Evolutionary conservation across 1,140 invertebrate genomes (phyloP).

Genomic region (Theocolax elegans): DNA sequence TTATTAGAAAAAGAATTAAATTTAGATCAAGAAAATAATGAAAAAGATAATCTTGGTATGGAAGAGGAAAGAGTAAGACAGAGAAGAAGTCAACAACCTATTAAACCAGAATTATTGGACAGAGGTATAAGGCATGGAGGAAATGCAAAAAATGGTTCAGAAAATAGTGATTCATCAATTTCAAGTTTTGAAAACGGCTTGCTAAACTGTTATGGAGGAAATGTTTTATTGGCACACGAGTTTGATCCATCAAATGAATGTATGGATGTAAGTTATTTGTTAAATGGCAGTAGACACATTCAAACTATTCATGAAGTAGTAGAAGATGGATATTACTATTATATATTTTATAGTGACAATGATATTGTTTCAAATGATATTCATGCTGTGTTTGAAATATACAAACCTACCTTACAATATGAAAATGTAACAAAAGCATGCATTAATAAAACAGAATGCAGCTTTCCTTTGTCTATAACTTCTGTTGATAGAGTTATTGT

Average conservation of each 20-base stretch:
- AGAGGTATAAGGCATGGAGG: conserved; percentile 80
- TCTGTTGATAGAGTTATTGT: conserved; percentile 82
- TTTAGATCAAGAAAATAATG: conserved; percentile 58
- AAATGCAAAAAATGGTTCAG: conserved; percentile 70
- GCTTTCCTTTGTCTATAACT: conserved; percentile 75
- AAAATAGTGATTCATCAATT: conserved; percentile 71
- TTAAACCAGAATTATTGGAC: conserved; percentile 73
- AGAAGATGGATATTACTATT: conserved; percentile 85
- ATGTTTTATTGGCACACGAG: conserved; percentile 75
- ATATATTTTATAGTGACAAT: conserved; percentile 88
- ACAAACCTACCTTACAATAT: conserved; percentile 83
- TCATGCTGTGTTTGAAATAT: conserved; percentile 84
- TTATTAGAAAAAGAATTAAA: conserved; percentile 44
- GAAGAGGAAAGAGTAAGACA: conserved; percentile 40
- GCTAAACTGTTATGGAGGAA: conserved; percentile 79
- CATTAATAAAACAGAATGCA: conserved; percentile 80
- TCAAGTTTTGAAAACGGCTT: conserved; percentile 83
- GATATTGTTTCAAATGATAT: conserved; percentile 82
- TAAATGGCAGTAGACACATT: conserved; percentile 72
- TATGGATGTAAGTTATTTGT: conserved; percentile 74
- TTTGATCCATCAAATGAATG: conserved; percentile 77
- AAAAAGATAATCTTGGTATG: conserved; percentile 46
- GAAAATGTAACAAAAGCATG: conserved; percentile 78
- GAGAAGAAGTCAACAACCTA: conserved; percentile 67
- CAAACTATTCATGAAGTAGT: conserved; percentile 75